These are phyloP conservation scores for Rhagophthalmus giganteus DNA, from an alignment of 2,888 invertebrate species.

Conservation along the genomic window DNA sequence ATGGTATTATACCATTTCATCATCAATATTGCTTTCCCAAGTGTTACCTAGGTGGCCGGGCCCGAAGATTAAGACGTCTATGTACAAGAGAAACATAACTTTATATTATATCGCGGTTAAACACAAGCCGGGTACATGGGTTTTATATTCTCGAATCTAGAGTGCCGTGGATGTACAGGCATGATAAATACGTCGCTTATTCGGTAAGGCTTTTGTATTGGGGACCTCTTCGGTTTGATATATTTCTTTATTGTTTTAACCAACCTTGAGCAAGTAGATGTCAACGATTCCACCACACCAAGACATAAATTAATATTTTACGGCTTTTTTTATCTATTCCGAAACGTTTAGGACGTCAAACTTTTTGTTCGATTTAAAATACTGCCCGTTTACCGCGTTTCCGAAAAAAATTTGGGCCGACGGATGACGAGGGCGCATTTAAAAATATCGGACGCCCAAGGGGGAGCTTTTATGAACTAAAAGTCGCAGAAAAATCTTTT, in stretches of 20 bases:
- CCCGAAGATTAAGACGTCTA: conserved; percentile 50
- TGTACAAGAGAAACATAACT: conserved; percentile 39
- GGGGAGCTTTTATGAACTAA: too few relatives aligned
- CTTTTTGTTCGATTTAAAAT: too few relatives aligned
- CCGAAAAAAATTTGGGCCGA: too few relatives aligned
- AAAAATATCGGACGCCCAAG: too few relatives aligned
- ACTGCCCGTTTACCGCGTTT: too few relatives aligned
- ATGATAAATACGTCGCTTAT: conserved; percentile 48
- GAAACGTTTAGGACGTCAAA: too few relatives aligned
- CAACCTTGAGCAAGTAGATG: conserved; percentile 22
- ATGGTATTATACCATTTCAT: not conserved
- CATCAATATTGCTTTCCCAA: conserved; percentile 35
- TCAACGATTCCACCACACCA: conserved; percentile 12
- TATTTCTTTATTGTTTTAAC: conserved; percentile 38
- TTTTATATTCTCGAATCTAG: conserved; percentile 45
- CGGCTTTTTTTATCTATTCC: too few relatives aligned
- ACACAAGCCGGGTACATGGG: conserved; percentile 48
- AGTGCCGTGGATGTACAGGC: conserved; percentile 41
- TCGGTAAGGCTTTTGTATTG: conserved; percentile 41
- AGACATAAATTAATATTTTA: conserved; percentile 12
- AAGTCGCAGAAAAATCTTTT: too few relatives aligned
- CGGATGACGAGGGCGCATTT: too few relatives aligned
- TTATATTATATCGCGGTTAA: conserved; percentile 48
- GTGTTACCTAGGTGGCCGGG: conserved; percentile 44
- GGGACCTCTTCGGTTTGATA: conserved; percentile 40